These are phyloP conservation scores for Ranitomeya variabilis DNA, from an alignment of 2,113 vertebrate genomes.

Conservation along the genomic window DNA sequence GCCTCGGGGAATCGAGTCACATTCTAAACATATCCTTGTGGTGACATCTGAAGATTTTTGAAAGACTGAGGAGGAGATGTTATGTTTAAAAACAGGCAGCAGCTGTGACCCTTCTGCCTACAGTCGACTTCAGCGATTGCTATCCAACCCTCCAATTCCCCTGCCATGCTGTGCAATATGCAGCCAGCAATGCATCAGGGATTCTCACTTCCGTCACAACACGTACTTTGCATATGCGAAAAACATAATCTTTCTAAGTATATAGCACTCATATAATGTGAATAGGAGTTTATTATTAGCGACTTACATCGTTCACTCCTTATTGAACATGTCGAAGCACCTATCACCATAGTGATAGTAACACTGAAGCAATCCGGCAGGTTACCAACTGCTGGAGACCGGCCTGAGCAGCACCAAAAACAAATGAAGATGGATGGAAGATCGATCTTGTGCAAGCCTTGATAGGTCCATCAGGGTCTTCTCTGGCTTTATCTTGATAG, in stretches of 20 bases:
- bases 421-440: no score
- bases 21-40: conserved; percentile 53
- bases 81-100: conserved; percentile 49
- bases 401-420: no score
- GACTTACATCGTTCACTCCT: not conserved
- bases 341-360: not conserved
- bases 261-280: conserved; percentile 6
- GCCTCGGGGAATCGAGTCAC: conserved; percentile 48
- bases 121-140: conserved; percentile 24
- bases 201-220: conserved; percentile 21
- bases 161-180: conserved; percentile 38
- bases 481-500: no score
- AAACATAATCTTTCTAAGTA: conserved; percentile 11
- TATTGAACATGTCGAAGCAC: not conserved
- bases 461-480: no score
- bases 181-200: conserved; percentile 18
- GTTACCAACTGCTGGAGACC: no score
- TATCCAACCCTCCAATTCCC: conserved; percentile 50
- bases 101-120: conserved; percentile 50
- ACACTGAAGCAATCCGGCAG: no score
- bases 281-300: not conserved
- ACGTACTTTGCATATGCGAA: conserved; percentile 30
- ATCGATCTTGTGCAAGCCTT: no score
- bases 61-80: conserved; percentile 48
- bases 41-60: conserved; percentile 54